Conservation (phyloP, 1,140 invertebrate species). For the Listronotus bonariensis region DNA sequence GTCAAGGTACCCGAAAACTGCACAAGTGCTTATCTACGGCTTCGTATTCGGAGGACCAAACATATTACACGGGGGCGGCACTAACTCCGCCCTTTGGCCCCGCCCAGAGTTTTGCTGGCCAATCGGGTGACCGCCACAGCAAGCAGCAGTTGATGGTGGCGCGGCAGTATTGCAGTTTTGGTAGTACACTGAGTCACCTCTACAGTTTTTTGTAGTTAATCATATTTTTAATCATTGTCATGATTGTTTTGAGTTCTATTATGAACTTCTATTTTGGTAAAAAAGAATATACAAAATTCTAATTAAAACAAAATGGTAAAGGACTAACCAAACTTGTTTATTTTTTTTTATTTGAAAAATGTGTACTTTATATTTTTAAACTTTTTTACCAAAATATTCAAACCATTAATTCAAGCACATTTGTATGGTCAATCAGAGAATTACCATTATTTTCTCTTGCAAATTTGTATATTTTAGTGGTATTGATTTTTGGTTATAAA, state of each 20-base stretch:
- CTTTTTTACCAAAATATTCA: too few species aligned
- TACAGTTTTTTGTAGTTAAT: constrained; percentile 1
- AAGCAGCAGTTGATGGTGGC: constrained; percentile 71
- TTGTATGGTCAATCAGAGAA: too few species aligned
- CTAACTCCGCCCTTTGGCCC: constrained; percentile 58
- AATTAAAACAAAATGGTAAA: too few species aligned
- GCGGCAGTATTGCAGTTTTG: constrained; percentile 91
- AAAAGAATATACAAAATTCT: too few species aligned
- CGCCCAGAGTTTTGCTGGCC: constrained; percentile 43
- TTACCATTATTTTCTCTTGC: too few species aligned
- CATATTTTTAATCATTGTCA: constrained; percentile 5
- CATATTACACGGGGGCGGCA: constrained; percentile 49
- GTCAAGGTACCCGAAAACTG: constrained; percentile 88
- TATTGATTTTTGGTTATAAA: too few species aligned
- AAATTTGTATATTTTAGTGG: too few species aligned
- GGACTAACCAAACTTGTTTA: too few species aligned
- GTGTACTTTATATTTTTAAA: too few species aligned
- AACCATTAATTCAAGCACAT: too few species aligned
- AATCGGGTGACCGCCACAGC: constrained; percentile 48
- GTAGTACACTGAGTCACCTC: constrained; percentile 77
- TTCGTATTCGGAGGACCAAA: constrained; percentile 70
- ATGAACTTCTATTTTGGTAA: background rate
- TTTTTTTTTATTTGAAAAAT: too few species aligned
- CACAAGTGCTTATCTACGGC: constrained; percentile 84
- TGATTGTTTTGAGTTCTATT: background rate